phyloP scores from a whole-genome alignment of 2,888 invertebrate genomes.

The Schizotus pectinicornis region DNA sequence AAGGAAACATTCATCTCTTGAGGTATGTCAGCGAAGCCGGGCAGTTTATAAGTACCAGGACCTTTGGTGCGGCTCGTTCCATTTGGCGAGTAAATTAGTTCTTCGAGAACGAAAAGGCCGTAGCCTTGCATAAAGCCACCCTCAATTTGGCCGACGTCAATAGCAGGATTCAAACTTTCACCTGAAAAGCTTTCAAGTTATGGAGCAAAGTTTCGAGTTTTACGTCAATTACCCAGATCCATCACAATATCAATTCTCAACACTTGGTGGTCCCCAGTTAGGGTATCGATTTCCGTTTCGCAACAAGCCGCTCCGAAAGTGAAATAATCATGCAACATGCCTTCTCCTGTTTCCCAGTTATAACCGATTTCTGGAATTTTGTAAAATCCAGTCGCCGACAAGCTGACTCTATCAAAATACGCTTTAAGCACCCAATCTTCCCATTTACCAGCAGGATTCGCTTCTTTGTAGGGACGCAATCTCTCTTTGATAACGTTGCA shows the following conservation, averaged over 20 bases:
- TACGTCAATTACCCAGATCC: constrained; percentile 73
- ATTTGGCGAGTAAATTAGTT: constrained; percentile 83
- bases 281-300: constrained; percentile 91
- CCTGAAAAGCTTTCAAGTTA: constrained; percentile 56
- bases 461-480: constrained; percentile 74
- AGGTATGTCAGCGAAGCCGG: constrained; percentile 92
- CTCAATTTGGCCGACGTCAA: constrained; percentile 96
- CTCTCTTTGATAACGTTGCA: constrained; percentile 77
- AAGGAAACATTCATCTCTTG: constrained; percentile 90
- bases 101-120: constrained; percentile 90
- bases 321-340: constrained; percentile 81
- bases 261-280: constrained; percentile 93
- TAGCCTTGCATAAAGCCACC: constrained; percentile 95
- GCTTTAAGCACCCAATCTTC: constrained; percentile 82
- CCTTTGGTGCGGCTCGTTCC: constrained; percentile 85
- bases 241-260: constrained; percentile 92
- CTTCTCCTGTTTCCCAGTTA: constrained; percentile 72
- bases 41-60: constrained; percentile 93
- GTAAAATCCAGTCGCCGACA: constrained; percentile 86
- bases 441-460: constrained; percentile 82
- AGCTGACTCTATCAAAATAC: constrained; percentile 76
- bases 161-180: constrained; percentile 93
- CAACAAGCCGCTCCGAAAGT: constrained; percentile 86
- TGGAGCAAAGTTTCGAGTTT: not conserved
- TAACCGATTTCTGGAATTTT: constrained; percentile 78